Base-by-base conservation (phyloP, 1,140 invertebrate species). In the Cyclina sinensis region DNA sequence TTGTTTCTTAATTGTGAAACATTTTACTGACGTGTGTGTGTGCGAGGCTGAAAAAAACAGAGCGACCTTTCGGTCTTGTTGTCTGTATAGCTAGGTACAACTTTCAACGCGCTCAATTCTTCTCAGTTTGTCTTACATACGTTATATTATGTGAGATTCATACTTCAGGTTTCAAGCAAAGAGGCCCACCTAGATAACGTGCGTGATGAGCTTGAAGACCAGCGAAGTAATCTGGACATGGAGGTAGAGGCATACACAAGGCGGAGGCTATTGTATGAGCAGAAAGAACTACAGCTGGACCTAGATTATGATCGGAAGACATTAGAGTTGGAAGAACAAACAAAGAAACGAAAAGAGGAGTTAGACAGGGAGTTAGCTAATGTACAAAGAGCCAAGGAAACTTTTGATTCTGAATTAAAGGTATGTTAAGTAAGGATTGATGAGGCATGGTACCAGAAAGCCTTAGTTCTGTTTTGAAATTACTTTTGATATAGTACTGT, bases 401-500 rank as follows among this genome's bases (percentile, higher is more conserved):
- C 70, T 21, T 94, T 95, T 70, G 88, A 92, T 2, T 57, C 86
- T 0, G 93, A 95, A 85, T 74, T 95, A 18, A 91, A 91, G 91
- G 93, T 94, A 89, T 35, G n/a, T n/a, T n/a, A n/a, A n/a, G n/a
- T n/a, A n/a, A n/a, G n/a, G n/a, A n/a, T n/a, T n/a, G n/a, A n/a
- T n/a, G n/a, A n/a, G n/a, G n/a, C n/a, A n/a, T n/a, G n/a, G n/a
- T n/a, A n/a, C n/a, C n/a, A n/a, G n/a, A n/a, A n/a, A n/a, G n/a
- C n/a, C n/a, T n/a, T n/a, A n/a, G n/a, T n/a, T n/a, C n/a, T n/a
- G n/a, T n/a, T n/a, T n/a, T n/a, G n/a, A n/a, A n/a, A n/a, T n/a
- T n/a, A n/a, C n/a, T n/a, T n/a, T n/a, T n/a, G n/a, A n/a, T n/a
- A n/a, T n/a, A n/a, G n/a, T n/a, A n/a, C n/a, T n/a, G n/a, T n/a